Conservation (phyloP, 2,888 invertebrate species). For the Mythimna impura region DNA sequence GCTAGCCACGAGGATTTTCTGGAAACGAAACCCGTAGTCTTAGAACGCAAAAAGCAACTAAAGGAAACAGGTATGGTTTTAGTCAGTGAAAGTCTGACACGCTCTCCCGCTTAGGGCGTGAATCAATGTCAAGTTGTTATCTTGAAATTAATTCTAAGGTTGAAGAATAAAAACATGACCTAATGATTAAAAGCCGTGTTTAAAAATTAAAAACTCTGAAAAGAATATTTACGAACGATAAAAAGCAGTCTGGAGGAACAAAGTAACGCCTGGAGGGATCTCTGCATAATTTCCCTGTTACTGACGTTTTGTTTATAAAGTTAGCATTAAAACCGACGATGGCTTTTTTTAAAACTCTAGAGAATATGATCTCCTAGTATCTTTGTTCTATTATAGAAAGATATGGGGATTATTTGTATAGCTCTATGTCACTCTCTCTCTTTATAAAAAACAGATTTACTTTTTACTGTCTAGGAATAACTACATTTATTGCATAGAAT, state of each 20-base stretch:
- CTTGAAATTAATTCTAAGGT: too few species aligned
- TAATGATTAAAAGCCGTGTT: neutral
- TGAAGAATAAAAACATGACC: neutral
- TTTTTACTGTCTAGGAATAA: too few species aligned
- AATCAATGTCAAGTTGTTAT: too few species aligned
- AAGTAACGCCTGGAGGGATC: conserved; percentile 24
- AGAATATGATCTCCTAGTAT: conserved; percentile 34
- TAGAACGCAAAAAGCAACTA: too few species aligned
- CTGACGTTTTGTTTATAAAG: conserved; percentile 42
- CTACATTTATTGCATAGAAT: too few species aligned
- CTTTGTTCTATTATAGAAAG: neutral
- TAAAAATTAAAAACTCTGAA: neutral
- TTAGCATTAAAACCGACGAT: conserved; percentile 15
- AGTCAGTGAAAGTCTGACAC: too few species aligned
- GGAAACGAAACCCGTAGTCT: too few species aligned
- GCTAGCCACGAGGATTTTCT: too few species aligned
- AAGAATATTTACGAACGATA: neutral
- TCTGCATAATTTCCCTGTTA: conserved; percentile 39
- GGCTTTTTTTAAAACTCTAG: conserved; percentile 17
- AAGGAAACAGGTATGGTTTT: too few species aligned
- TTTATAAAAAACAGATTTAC: too few species aligned
- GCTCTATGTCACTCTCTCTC: too few species aligned
- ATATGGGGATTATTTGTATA: neutral
- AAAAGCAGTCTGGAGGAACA: conserved; percentile 9
- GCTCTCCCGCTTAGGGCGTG: too few species aligned